Evolutionary conservation across 2,888 invertebrate genomes (phyloP).

Genomic region (Harpagoxenus sublaevis): DNA sequence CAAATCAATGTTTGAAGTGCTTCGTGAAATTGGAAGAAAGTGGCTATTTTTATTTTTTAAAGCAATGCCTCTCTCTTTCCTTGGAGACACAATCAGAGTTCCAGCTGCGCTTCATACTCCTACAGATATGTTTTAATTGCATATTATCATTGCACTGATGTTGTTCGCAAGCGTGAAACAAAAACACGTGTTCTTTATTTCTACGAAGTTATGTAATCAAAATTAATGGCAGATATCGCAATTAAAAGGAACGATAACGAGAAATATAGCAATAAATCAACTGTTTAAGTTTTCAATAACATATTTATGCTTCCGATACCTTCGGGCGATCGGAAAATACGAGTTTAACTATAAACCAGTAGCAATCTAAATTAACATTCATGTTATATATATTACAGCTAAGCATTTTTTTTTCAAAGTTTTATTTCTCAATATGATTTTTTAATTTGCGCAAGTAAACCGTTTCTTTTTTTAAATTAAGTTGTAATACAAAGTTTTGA

Average conservation of each 20-base stretch:
- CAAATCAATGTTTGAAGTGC: too few relatives aligned
- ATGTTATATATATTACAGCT: not conserved
- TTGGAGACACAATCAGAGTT: not conserved
- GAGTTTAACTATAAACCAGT: not conserved
- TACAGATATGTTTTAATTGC: not conserved
- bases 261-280: not conserved
- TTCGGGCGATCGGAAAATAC: not conserved
- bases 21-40: not conserved
- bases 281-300: not conserved
- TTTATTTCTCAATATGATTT: not conserved
- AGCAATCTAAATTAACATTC: not conserved
- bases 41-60: not conserved
- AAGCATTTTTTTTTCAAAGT: not conserved
- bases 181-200: conserved; percentile 7
- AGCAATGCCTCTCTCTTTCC: not conserved
- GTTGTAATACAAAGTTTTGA: not conserved
- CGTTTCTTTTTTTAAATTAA: not conserved
- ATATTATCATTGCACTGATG: not conserved
- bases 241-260: not conserved
- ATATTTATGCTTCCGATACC: not conserved
- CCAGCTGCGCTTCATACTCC: not conserved
- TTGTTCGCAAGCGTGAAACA: not conserved
- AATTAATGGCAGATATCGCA: not conserved
- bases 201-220: conserved; percentile 7
- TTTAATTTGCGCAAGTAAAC: not conserved